Evolutionary conservation across 2,113 vertebrate genomes (phyloP), one percentile per base, ranked within the genome.

Genomic region (Apteryx mantelli): DNA sequence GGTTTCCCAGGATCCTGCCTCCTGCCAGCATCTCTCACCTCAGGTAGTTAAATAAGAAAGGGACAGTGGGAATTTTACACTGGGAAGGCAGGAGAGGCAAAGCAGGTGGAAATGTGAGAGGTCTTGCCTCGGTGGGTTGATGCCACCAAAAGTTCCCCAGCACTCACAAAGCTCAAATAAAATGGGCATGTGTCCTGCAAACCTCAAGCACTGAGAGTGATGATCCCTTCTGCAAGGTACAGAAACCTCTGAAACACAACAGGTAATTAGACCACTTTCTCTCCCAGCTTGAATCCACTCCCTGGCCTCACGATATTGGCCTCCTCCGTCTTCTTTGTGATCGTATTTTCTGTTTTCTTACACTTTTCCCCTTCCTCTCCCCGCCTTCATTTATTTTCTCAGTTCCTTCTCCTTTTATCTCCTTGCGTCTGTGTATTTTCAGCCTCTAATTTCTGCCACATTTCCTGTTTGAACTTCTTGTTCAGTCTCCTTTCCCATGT

Each of bases 381-480:
- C 28, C n/a, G 66, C 65, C 40, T 61, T 86, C 53, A 82, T 93
- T 92, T 69, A 55, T 88, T 93, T 95, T 46, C 20, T 93, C 28
- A 7, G 48, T 75, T 91, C 75, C 50, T 46, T 42, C 66, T 95
- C 78, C 61, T 92, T 82, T 95, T 58, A 63, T 87, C 83, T 60
- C 22, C 64, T 44, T 75, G 63, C 19, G 22, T 50, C 25, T 48
- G 26, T 42, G 17, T 80, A 64, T 46, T 76, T 93, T 73, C 85
- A 91, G 82, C 44, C 84, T 95, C 52, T 90, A 76, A 97, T 96
- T 97, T 95, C 94, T 89, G 28, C 79, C 26, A 42, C 56, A 8
- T 89, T 95, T 94, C 56, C 77, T 92, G 8, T 92, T 97, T 97
- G 80, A 97, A 94, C 56, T 84, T 80, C 70, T 46, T 11, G 50